Conservation (phyloP, 2,113 vertebrate genomes). For the Ia io region DNA sequence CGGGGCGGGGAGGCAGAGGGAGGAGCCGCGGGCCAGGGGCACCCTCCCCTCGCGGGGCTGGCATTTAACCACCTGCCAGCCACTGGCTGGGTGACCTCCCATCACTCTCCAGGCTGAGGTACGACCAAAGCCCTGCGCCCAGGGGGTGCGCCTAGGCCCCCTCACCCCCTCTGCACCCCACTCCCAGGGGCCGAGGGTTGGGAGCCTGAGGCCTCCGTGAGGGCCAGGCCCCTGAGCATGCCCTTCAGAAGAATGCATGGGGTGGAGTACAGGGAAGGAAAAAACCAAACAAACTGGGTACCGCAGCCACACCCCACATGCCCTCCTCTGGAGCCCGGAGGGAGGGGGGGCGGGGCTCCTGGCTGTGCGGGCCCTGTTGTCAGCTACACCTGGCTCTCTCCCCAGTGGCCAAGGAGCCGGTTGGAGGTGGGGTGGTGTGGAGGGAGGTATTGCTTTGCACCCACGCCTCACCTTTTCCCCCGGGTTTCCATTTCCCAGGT, state of each 20-base stretch:
- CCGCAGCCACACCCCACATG: neutral
- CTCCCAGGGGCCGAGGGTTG: neutral
- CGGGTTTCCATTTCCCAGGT: neutral
- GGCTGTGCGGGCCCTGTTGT: neutral
- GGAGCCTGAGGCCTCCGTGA: neutral
- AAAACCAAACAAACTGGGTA: neutral
- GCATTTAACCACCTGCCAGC: neutral
- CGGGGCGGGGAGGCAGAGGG: neutral
- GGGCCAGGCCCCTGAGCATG: neutral
- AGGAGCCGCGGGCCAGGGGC: slow-evolving; percentile 16
- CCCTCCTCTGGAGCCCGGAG: neutral
- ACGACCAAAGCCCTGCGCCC: neutral
- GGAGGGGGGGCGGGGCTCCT: neutral
- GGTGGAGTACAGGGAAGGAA: neutral
- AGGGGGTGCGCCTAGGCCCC: rapidly evolving
- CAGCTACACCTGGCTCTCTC: neutral
- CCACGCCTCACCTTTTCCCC: neutral
- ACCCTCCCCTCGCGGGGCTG: neutral
- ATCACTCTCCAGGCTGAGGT: neutral
- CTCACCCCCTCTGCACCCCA: too few species aligned
- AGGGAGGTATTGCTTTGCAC: neutral
- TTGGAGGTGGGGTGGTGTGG: neutral
- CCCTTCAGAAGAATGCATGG: slow-evolving; percentile 2
- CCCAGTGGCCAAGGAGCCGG: neutral
- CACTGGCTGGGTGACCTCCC: neutral